These are phyloP conservation scores for Mastomys coucha DNA, from an alignment of 2,113 vertebrate genomes.

Conservation along the genomic window DNA sequence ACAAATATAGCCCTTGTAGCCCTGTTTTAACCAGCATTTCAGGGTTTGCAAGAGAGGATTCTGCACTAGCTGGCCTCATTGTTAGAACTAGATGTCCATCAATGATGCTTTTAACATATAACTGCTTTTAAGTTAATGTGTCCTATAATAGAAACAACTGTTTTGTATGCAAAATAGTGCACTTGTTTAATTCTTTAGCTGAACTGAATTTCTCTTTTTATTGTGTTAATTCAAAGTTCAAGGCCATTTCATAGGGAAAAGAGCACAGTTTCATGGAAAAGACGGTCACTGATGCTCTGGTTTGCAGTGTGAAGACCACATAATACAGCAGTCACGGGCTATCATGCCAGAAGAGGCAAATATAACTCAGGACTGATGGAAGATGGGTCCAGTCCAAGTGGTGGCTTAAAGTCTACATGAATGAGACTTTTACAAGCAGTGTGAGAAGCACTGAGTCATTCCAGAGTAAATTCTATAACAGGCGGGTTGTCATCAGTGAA, in stretches of 20 bases:
- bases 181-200: not conserved
- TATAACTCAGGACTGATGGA: not conserved
- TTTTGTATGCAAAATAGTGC: not conserved
- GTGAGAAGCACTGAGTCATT: slow-evolving; percentile 38
- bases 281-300: not conserved
- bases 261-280: not conserved
- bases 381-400: not conserved
- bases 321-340: not conserved
- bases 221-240: slow-evolving; percentile 7
- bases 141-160: not conserved
- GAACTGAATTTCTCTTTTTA: not conserved
- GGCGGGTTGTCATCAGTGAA: not conserved
- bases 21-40: not conserved
- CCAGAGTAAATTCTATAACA: slow-evolving; percentile 43
- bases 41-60: not conserved
- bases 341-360: slow-evolving; percentile 12
- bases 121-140: not conserved
- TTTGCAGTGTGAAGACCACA: not conserved
- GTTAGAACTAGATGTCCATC: not conserved
- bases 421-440: slow-evolving; percentile 34
- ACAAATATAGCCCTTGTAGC: not conserved
- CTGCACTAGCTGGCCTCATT: not conserved
- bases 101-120: not conserved
- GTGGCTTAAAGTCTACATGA: not conserved
- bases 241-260: not conserved